Evolutionary conservation across 2,888 invertebrate species (phyloP).

Genomic region (Laspeyria flexula): DNA sequence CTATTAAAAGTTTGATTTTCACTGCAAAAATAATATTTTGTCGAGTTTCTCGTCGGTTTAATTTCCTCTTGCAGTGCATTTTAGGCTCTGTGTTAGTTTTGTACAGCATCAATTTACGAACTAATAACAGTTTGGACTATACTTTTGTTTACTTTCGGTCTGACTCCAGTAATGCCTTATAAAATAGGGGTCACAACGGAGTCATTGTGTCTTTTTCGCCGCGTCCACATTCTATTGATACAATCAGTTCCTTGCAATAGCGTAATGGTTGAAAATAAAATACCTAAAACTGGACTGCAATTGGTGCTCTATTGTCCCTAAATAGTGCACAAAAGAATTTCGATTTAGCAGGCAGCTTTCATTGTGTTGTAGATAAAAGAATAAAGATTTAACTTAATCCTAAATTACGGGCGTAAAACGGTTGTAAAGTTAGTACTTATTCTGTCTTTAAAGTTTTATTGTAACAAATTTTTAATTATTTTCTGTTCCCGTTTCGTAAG

Average conservation of each 20-base stretch:
- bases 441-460: neutral
- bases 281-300: slow-evolving; percentile 71
- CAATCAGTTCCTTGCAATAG: slow-evolving; percentile 71
- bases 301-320: slow-evolving; percentile 79
- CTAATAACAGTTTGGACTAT: slow-evolving; percentile 21
- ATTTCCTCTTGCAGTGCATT: slow-evolving; percentile 37
- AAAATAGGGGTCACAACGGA: slow-evolving; percentile 33
- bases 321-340: slow-evolving; percentile 72
- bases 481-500: neutral
- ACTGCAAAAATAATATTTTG: slow-evolving; percentile 25
- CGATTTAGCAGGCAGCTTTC: slow-evolving; percentile 60
- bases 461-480: neutral
- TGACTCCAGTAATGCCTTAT: slow-evolving; percentile 25
- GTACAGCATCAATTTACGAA: slow-evolving; percentile 27
- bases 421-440: neutral
- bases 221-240: slow-evolving; percentile 65
- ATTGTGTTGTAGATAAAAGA: slow-evolving; percentile 54
- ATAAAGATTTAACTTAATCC: slow-evolving; percentile 46
- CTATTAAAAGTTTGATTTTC: slow-evolving; percentile 31
- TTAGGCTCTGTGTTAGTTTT: slow-evolving; percentile 25
- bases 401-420: slow-evolving; percentile 14
- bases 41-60: slow-evolving; percentile 28
- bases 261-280: slow-evolving; percentile 77
- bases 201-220: slow-evolving; percentile 49
- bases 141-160: slow-evolving; percentile 11